A percentile compares a stretch with the other conserved stretches of the same genome.
phyloP scores from a whole-genome alignment of 2,113 vertebrate genomes.

The Pipa parva region DNA sequence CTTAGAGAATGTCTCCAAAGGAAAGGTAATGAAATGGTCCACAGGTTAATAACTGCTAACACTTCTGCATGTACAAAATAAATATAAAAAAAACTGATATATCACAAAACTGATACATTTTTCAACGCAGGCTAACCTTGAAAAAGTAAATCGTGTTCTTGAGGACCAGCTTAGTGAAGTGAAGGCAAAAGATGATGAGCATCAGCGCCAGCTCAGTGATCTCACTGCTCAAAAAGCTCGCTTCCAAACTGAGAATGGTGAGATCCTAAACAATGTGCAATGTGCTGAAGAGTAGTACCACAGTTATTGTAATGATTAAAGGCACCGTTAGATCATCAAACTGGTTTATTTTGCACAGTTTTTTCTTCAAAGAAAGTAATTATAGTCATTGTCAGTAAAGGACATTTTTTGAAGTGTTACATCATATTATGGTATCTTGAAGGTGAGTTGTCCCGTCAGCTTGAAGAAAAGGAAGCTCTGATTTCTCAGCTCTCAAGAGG shows the following conservation, averaged over 20 bases:
- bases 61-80: too few species aligned
- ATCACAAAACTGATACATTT: constrained; percentile 1
- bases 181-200: constrained; percentile 68
- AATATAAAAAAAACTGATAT: too few species aligned
- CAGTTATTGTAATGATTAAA: too few species aligned
- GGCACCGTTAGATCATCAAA: too few species aligned
- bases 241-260: constrained; percentile 54
- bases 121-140: constrained; percentile 56
- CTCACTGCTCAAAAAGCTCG: constrained; percentile 57
- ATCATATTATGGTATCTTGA: too few species aligned
- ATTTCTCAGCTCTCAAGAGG: constrained; percentile 73
- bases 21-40: constrained; percentile 71
- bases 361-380: too few species aligned
- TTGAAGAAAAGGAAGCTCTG: constrained; percentile 69
- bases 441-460: constrained; percentile 71
- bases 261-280: too few species aligned
- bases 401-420: too few species aligned
- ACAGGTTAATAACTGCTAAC: too few species aligned
- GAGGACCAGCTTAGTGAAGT: constrained; percentile 72
- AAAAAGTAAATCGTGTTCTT: constrained; percentile 58
- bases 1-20: constrained; percentile 57
- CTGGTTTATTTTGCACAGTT: too few species aligned
- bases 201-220: constrained; percentile 68
- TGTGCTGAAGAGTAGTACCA: too few species aligned
- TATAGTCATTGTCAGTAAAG: too few species aligned